Evolutionary conservation across 2,888 invertebrate genomes (phyloP).

Genomic region (Dicyrtomina minuta): DNA sequence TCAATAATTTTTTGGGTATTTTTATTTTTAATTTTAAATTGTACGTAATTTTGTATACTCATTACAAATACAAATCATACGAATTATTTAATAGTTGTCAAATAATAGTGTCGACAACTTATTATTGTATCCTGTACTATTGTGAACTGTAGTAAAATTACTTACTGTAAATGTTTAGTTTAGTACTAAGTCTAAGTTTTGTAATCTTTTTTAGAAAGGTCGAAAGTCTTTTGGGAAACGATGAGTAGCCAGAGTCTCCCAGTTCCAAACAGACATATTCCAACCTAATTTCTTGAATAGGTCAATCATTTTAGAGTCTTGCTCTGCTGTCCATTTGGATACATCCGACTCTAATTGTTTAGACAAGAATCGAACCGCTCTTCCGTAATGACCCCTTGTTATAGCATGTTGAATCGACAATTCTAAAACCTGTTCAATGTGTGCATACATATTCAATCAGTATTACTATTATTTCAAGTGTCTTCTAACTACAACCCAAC

Average conservation of each 20-base stretch:
- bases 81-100: too few species aligned
- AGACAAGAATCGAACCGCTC: constrained; percentile 72
- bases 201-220: constrained; percentile 65
- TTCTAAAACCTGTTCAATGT: constrained; percentile 64
- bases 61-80: too few species aligned
- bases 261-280: constrained; percentile 65
- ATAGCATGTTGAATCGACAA: constrained; percentile 83
- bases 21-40: too few species aligned
- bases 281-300: constrained; percentile 69
- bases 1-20: too few species aligned
- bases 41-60: too few species aligned
- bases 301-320: constrained; percentile 69
- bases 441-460: too few species aligned
- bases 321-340: constrained; percentile 62
- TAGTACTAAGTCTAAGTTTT: too few species aligned
- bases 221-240: constrained; percentile 70
- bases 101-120: too few species aligned
- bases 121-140: too few species aligned
- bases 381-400: constrained; percentile 75
- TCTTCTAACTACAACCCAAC: too few species aligned
- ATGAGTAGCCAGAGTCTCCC: constrained; percentile 64
- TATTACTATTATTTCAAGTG: too few species aligned
- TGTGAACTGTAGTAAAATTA: background rate
- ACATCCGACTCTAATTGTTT: constrained; percentile 81
- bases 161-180: background rate